These are phyloP conservation scores for Matsumurasca onukii DNA, from an alignment of 1,140 invertebrate species.

Conservation along the genomic window DNA sequence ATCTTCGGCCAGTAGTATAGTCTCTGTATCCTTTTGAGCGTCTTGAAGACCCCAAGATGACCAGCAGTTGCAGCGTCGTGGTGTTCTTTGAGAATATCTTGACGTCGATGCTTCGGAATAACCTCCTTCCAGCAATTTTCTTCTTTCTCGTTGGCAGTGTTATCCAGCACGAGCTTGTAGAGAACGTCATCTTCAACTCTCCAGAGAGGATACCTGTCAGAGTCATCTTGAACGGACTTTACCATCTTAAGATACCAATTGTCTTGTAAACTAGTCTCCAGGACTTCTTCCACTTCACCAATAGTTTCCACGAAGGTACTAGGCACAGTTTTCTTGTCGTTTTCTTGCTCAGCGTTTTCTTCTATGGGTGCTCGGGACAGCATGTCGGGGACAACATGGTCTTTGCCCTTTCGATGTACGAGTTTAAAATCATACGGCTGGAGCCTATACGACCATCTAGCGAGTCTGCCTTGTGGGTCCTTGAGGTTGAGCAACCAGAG, in stretches of 20 bases:
- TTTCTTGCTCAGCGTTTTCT: too few relatives aligned
- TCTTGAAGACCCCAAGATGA: background rate
- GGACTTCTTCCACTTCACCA: background rate
- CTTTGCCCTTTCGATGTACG: slow-evolving; percentile 43
- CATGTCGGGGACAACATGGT: too few relatives aligned
- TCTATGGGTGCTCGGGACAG: too few relatives aligned
- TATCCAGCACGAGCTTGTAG: background rate
- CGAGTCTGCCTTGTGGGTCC: slow-evolving; percentile 42
- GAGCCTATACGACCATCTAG: slow-evolving; percentile 41
- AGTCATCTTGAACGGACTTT: background rate
- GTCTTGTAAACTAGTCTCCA: too few relatives aligned
- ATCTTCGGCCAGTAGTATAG: slow-evolving; percentile 13
- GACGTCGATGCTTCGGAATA: background rate
- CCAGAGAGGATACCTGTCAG: background rate
- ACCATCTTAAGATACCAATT: background rate
- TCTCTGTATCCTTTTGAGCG: background rate
- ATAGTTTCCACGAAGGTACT: background rate
- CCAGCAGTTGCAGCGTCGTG: background rate
- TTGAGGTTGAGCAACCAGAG: slow-evolving; percentile 42
- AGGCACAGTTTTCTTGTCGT: too few relatives aligned
- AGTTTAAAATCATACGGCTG: slow-evolving; percentile 43
- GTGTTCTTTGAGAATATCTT: background rate
- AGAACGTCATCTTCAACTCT: background rate
- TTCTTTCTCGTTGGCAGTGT: background rate
- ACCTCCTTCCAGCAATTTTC: background rate